phyloP scores from a whole-genome alignment of 2,113 vertebrate species.

The Misgurnus anguillicaudatus region DNA sequence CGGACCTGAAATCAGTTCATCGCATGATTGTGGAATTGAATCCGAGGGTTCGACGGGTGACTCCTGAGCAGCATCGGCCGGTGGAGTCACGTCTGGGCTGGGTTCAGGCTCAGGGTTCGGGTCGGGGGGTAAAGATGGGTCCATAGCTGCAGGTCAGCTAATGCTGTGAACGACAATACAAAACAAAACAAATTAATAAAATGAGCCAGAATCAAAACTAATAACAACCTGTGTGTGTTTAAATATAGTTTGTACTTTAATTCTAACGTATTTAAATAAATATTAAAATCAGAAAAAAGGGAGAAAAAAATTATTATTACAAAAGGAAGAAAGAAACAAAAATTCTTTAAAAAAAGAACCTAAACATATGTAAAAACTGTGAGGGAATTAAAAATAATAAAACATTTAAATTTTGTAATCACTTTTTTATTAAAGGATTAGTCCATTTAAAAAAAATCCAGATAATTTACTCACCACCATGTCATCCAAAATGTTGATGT shows the following conservation, averaged over 20 bases:
- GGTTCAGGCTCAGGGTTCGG: slow-evolving; percentile 35
- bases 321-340: no score
- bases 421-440: no score
- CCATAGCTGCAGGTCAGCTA: slow-evolving; percentile 62
- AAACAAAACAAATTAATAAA: neutral
- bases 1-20: neutral
- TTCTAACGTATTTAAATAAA: neutral
- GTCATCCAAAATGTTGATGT: no score
- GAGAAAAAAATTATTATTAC: no score
- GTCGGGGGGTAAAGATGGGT: slow-evolving; percentile 51
- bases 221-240: neutral
- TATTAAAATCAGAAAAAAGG: no score
- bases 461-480: no score
- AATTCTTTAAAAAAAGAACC: no score
- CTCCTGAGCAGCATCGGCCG: neutral
- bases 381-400: no score
- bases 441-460: no score
- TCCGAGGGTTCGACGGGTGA: neutral
- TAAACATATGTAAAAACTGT: no score
- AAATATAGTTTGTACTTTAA: neutral
- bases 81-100: neutral
- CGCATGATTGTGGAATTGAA: neutral
- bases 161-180: slow-evolving; percentile 53
- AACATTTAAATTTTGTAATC: no score
- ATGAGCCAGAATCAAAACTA: neutral